Evolutionary conservation across 2,113 vertebrate species (phyloP).

Genomic region (Tursiops truncatus): DNA sequence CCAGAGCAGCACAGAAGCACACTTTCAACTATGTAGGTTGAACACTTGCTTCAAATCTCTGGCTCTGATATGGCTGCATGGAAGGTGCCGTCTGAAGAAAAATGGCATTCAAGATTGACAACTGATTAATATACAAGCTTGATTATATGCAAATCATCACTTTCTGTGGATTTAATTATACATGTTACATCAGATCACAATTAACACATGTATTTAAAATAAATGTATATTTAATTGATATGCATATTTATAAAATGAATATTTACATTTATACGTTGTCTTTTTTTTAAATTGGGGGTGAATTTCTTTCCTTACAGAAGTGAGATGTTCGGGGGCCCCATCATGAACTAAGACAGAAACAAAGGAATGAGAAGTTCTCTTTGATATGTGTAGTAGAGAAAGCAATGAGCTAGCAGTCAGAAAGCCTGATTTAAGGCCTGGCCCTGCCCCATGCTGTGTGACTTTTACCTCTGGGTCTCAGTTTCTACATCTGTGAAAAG

Average conservation of each 20-base stretch:
- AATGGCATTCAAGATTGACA: slow-evolving; percentile 86
- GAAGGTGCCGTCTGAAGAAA: slow-evolving; percentile 73
- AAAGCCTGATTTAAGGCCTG: background rate
- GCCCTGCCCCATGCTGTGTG: background rate
- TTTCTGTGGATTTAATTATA: slow-evolving; percentile 88
- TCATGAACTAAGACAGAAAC: slow-evolving; percentile 1
- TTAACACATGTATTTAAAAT: slow-evolving; percentile 91
- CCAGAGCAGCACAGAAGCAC: background rate
- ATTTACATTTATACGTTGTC: slow-evolving; percentile 87
- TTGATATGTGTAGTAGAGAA: background rate
- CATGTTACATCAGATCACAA: slow-evolving; percentile 13
- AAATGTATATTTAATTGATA: slow-evolving; percentile 92
- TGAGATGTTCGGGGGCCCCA: slow-evolving; percentile 68
- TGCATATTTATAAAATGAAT: slow-evolving; percentile 91
- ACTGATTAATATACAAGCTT: slow-evolving; percentile 88
- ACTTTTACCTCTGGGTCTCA: background rate
- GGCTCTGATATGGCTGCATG: background rate
- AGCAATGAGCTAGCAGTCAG: background rate
- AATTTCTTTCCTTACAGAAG: slow-evolving; percentile 83
- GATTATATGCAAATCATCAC: slow-evolving; percentile 91
- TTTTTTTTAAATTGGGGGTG: slow-evolving; percentile 78
- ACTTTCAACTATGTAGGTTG: background rate
- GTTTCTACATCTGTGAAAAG: background rate
- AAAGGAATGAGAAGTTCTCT: slow-evolving; percentile 44
- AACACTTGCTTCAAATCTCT: slow-evolving; percentile 65